These are phyloP conservation scores for Pseudorectes ferrugineus DNA, from an alignment of 2,113 vertebrate genomes.

Conservation along the genomic window DNA sequence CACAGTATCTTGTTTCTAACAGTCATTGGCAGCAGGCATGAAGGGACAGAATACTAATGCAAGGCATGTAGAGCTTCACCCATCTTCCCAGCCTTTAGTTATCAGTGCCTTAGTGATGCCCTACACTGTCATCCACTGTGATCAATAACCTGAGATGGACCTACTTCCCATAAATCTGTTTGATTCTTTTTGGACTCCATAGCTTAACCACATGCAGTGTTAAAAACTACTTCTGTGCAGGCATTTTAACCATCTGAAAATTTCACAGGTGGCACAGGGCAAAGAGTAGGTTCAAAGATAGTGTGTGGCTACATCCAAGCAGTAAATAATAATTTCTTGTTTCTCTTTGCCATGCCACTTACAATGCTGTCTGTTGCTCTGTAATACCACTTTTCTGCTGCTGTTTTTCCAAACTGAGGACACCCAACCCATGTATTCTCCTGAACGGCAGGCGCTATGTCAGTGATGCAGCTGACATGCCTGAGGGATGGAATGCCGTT, in stretches of 20 bases:
- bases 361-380: neutral
- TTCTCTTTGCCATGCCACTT: neutral
- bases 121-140: neutral
- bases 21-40: neutral
- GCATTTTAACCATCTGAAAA: neutral
- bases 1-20: neutral
- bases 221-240: neutral
- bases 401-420: neutral
- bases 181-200: neutral
- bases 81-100: neutral
- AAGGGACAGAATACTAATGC: neutral
- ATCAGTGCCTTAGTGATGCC: neutral
- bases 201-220: neutral
- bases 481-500: neutral
- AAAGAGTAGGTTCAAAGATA: neutral
- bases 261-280: neutral
- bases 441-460: neutral
- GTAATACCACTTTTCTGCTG: neutral
- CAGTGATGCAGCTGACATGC: accelerated
- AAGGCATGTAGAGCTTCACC: neutral
- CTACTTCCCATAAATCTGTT: neutral
- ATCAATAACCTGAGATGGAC: neutral
- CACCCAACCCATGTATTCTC: neutral
- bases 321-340: neutral
- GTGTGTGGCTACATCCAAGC: accelerated